Evolutionary conservation across 2,888 invertebrate genomes (phyloP).

Genomic region (Lepas anatifera): DNA sequence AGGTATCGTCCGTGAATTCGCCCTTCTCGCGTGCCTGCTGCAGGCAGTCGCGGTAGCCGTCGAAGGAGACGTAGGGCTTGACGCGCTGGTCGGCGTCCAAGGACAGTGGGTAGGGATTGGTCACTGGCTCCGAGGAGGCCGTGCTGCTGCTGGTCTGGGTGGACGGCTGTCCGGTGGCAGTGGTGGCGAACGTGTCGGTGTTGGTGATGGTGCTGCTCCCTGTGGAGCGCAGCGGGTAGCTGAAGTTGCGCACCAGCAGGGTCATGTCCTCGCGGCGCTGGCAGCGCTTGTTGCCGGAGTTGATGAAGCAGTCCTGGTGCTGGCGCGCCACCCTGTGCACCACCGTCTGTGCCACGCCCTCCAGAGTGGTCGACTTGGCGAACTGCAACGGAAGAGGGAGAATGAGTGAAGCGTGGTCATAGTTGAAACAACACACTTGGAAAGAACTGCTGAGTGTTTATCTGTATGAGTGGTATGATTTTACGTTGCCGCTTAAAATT

Average conservation of each 20-base stretch:
- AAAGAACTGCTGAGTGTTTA: too few species aligned
- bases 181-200: slow-evolving; percentile 14
- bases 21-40: slow-evolving; percentile 52
- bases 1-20: slow-evolving; percentile 41
- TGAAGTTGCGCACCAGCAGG: slow-evolving; percentile 71
- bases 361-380: slow-evolving; percentile 59
- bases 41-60: slow-evolving; percentile 60
- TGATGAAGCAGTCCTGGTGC: slow-evolving; percentile 64
- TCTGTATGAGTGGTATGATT: too few species aligned
- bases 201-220: slow-evolving; percentile 28
- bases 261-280: slow-evolving; percentile 67
- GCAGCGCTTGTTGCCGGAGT: slow-evolving; percentile 29
- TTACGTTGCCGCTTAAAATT: too few species aligned
- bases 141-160: slow-evolving; percentile 14
- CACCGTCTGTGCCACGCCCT: slow-evolving; percentile 71
- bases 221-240: slow-evolving; percentile 53
- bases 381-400: slow-evolving; percentile 41
- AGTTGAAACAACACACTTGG: too few species aligned
- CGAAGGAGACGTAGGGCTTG: slow-evolving; percentile 71
- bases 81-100: slow-evolving; percentile 56
- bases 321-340: slow-evolving; percentile 70
- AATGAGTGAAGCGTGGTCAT: too few species aligned
- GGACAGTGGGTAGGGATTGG: slow-evolving; percentile 28
- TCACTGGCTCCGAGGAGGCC: slow-evolving; percentile 31
- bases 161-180: neutral